A percentile compares a stretch with the other conserved stretches of the same genome.
These are phyloP conservation scores for Diplodus sargus DNA, from an alignment of 2,797 vertebrate species.

Conservation along the genomic window DNA sequence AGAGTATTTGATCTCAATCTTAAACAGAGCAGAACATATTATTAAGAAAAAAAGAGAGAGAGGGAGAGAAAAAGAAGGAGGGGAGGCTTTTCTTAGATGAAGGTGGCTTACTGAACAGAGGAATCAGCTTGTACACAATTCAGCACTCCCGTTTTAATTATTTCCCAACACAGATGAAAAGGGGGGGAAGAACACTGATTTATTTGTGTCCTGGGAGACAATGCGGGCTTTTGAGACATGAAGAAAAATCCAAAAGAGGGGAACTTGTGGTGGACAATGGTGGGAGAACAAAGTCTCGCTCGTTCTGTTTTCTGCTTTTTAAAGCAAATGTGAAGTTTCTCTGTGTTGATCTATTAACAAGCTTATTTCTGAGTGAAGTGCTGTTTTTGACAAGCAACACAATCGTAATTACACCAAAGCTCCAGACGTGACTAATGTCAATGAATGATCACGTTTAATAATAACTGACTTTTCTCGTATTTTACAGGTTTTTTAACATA, in stretches of 20 bases:
- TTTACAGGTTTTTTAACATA: conserved; percentile 6
- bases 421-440: conserved; percentile 17
- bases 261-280: conserved; percentile 71
- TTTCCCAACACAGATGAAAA: conserved; percentile 81
- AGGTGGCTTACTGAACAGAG: conserved; percentile 84
- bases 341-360: conserved; percentile 41
- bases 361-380: conserved; percentile 44
- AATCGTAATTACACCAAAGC: conserved; percentile 9
- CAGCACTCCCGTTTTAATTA: conserved; percentile 83
- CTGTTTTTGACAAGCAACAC: conserved; percentile 17
- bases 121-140: conserved; percentile 85
- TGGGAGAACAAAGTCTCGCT: conserved; percentile 66
- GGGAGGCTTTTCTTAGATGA: conserved; percentile 78
- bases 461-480: conserved; percentile 17
- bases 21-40: conserved; percentile 87
- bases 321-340: conserved; percentile 58
- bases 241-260: conserved; percentile 41
- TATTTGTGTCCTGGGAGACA: conserved; percentile 81
- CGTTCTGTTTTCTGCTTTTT: conserved; percentile 43
- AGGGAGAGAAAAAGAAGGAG: too few species aligned
- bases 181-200: conserved; percentile 76
- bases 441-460: conserved; percentile 27
- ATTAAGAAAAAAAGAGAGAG: conserved; percentile 72
- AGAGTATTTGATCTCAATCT: conserved; percentile 88
- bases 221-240: conserved; percentile 62